A percentile compares a stretch with the other conserved stretches of the same genome.
Evolutionary conservation across 2,113 vertebrate species (phyloP).

Genomic region (Vidua chalybeata): DNA sequence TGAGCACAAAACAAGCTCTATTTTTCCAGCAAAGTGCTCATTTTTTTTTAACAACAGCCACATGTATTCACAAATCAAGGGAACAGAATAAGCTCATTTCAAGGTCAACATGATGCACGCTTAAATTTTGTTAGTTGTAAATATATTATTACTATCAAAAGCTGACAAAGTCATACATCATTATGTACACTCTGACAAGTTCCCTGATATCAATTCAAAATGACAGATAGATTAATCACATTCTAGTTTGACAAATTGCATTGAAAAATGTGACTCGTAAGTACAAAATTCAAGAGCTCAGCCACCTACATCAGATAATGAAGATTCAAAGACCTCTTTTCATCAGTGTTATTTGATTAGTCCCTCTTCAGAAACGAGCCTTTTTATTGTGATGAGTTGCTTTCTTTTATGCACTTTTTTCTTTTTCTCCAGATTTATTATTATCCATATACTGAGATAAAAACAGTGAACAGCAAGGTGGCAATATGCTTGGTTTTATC

Average conservation of each 20-base stretch:
- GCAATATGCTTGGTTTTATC: not conserved
- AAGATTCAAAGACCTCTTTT: constrained; percentile 39
- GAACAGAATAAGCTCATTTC: not conserved
- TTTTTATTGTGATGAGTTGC: not conserved
- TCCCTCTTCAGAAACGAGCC: not conserved
- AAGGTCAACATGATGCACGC: constrained; percentile 37
- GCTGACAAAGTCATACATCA: constrained; percentile 32
- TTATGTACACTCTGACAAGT: constrained; percentile 1
- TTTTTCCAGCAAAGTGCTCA: not conserved
- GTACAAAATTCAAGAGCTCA: constrained; percentile 27
- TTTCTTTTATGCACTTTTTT: not conserved
- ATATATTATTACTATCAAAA: constrained; percentile 31
- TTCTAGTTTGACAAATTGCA: constrained; percentile 33
- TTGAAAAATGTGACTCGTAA: constrained; percentile 32
- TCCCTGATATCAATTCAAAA: constrained; percentile 33
- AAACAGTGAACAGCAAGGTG: not conserved
- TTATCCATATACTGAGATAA: not conserved
- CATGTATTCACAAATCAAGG: not conserved
- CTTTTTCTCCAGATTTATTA: not conserved
- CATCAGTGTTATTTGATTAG: not conserved
- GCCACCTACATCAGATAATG: constrained; percentile 25
- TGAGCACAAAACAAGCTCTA: not conserved
- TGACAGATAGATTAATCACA: constrained; percentile 51
- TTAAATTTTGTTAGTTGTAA: constrained; percentile 48
- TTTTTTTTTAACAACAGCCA: not conserved